Evolutionary conservation across 2,888 invertebrate genomes (phyloP), one percentile per base, ranked within the genome.

Genomic region (Plebejus argus): DNA sequence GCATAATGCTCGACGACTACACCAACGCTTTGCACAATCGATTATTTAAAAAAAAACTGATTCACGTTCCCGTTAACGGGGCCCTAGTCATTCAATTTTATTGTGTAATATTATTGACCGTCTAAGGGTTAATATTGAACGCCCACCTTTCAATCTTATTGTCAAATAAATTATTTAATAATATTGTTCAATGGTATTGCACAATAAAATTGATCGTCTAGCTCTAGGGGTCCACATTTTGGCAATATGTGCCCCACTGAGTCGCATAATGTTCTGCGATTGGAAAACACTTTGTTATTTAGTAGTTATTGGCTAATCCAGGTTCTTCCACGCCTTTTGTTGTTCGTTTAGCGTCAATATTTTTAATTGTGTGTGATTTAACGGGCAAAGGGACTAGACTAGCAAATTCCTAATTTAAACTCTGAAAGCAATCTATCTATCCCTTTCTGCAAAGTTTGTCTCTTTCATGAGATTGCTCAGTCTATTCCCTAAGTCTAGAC

Each of bases 241-340:
- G 45, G 45, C 45, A 12, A 10, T 45, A 10, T 45, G 45, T 3
- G 3, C 10, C 8, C 10, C 8, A 8, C 39, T 8, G 8, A 39
- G 1, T 39, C 8, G 39, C 10, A 10, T 12, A 10, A 45, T 45
- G 10, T 10, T 53, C 53, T 53, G 5, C 5, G 5, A 49, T 49
- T 49, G 49, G 15, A 49, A 49, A 49, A 49, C 49, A 49, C 49
- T 49, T 53, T 78, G 77, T 79, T 77, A 79, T 81, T 78, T 71
- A 79, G 79, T 83, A 81, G 76, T 81, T 83, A 85, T 88, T 87
- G 89, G 88, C 88, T 87, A 85, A 90, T 90, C 89, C 82, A 86
- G 83, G 90, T 89, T 90, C 90, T 91, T 92, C 91, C 90, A 89
- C 89, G 89, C 86, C 87, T 88, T 85, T 85, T 53, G 79, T 87